Percentiles rank a stretch among this genome's conserved stretches.
These are phyloP conservation scores for Nephrotoma flavescens DNA, from an alignment of 2,888 invertebrate genomes.

Conservation along the genomic window DNA sequence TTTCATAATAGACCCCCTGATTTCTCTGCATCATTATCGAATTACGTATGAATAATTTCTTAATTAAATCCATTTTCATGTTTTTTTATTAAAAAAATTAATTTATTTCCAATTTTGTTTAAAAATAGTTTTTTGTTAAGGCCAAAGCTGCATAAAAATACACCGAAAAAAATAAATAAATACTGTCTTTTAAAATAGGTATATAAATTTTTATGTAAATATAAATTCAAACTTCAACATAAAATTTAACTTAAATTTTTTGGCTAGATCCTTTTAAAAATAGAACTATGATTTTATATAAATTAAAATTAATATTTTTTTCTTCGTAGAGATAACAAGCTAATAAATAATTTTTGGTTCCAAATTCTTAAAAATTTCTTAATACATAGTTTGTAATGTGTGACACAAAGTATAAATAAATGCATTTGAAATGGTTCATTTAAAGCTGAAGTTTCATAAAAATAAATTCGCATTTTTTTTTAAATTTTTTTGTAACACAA, in stretches of 20 bases:
- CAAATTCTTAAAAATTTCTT: background rate
- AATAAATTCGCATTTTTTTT: background rate
- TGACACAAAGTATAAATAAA: background rate
- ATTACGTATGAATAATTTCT: no score
- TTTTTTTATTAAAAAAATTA: background rate
- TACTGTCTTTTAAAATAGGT: constrained; percentile 16
- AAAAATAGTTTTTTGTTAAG: background rate
- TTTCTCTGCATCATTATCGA: no score
- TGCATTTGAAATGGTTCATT: background rate
- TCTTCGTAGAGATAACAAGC: background rate
- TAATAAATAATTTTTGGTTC: background rate
- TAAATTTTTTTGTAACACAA: background rate
- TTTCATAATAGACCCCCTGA: no score
- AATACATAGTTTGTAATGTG: background rate
- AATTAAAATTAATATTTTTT: background rate
- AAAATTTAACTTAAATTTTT: background rate
- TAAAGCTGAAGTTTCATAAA: background rate
- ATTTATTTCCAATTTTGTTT: background rate
- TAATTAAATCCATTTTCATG: no score
- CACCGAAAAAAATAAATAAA: constrained; percentile 23
- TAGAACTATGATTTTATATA: background rate
- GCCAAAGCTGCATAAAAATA: constrained; percentile 1
- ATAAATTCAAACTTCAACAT: background rate
- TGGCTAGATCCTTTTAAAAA: background rate
- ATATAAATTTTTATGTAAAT: background rate